These are phyloP conservation scores for Lysiphlebus fabarum DNA, from an alignment of 1,140 invertebrate genomes.

Conservation along the genomic window DNA sequence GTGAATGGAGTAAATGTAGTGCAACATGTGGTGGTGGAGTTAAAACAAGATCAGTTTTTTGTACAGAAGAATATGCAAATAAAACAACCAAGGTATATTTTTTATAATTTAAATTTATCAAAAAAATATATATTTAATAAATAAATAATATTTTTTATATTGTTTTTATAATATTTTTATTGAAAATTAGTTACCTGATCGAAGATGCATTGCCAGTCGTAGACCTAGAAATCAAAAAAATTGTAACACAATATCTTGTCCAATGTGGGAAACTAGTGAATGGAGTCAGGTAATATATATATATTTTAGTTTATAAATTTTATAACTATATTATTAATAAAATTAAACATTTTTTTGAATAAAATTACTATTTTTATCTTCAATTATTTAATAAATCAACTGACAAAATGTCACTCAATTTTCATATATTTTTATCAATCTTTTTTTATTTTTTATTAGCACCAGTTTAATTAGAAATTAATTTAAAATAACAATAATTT, in stretches of 20 bases:
- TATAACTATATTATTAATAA: too few species aligned
- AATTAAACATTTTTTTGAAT: too few species aligned
- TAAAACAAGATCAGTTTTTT: slow-evolving; percentile 72
- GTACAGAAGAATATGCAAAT: slow-evolving; percentile 70
- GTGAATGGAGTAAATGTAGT: slow-evolving; percentile 82
- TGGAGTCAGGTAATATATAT: slow-evolving; percentile 84
- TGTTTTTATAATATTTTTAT: not conserved
- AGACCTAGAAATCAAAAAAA: slow-evolving; percentile 74
- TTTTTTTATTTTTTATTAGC: too few species aligned
- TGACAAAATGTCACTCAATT: not conserved
- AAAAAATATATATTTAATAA: slow-evolving; percentile 10
- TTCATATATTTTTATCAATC: too few species aligned
- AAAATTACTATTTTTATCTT: not conserved
- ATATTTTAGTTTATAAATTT: too few species aligned
- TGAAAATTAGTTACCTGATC: slow-evolving; percentile 62
- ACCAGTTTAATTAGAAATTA: too few species aligned
- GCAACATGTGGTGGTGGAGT: slow-evolving; percentile 79
- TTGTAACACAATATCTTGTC: slow-evolving; percentile 80
- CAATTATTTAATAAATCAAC: not conserved
- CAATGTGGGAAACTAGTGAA: slow-evolving; percentile 76
- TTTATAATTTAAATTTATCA: slow-evolving; percentile 1
- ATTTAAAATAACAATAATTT: too few species aligned
- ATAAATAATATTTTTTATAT: slow-evolving; percentile 30
- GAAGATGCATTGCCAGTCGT: slow-evolving; percentile 66
- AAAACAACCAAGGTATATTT: slow-evolving; percentile 64